Percentiles rank a stretch among this genome's conserved stretches.
Evolutionary conservation across 1,140 invertebrate species (phyloP).

Genomic region (Hydropsyche tenuis): DNA sequence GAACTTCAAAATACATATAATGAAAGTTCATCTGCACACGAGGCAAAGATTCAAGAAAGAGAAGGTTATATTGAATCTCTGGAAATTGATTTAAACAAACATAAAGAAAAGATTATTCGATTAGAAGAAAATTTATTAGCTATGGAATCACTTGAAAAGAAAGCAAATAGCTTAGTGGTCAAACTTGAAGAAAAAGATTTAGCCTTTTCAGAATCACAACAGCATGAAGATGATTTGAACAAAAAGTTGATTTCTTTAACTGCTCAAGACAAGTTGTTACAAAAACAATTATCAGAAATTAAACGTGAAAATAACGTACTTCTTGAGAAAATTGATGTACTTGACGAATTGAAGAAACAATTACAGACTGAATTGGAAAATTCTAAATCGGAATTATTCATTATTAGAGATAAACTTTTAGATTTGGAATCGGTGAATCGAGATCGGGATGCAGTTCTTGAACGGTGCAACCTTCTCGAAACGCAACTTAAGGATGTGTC

Average conservation of each 20-base stretch:
- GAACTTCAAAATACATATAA: constrained; percentile 53
- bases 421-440: constrained; percentile 49
- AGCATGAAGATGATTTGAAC: constrained; percentile 64
- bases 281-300: constrained; percentile 62
- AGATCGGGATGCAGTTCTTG: constrained; percentile 55
- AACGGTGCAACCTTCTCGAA: constrained; percentile 59
- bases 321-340: constrained; percentile 58
- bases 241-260: constrained; percentile 62
- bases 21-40: constrained; percentile 58
- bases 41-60: constrained; percentile 74
- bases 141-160: constrained; percentile 65
- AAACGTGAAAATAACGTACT: constrained; percentile 66
- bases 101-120: constrained; percentile 65
- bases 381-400: constrained; percentile 52
- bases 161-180: constrained; percentile 62
- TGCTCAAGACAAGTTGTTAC: constrained; percentile 65
- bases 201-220: constrained; percentile 62
- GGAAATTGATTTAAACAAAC: constrained; percentile 70
- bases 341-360: constrained; percentile 57
- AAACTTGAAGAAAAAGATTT: constrained; percentile 64
- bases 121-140: constrained; percentile 66
- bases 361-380: constrained; percentile 53
- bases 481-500: constrained; percentile 62
- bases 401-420: constrained; percentile 50
- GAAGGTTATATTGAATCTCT: constrained; percentile 76